Evolutionary conservation across 2,113 vertebrate species (phyloP).

Genomic region (Corythaeola cristata): DNA sequence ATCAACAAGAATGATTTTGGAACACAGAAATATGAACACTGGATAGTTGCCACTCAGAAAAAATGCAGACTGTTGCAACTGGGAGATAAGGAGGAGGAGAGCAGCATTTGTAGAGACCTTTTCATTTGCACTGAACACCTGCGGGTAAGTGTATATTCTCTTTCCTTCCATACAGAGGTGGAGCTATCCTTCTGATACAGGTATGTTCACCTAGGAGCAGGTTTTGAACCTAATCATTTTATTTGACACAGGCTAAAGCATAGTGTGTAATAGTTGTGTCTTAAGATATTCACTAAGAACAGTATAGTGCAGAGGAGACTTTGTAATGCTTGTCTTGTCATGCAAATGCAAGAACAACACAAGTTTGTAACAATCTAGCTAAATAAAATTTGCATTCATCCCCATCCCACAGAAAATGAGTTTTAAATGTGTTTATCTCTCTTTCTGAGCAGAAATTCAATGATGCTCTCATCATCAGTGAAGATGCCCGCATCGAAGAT

Average conservation of each 20-base stretch:
- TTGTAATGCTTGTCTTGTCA: background rate
- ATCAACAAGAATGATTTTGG: constrained; percentile 68
- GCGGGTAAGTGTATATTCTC: constrained; percentile 51
- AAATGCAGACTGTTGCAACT: constrained; percentile 70
- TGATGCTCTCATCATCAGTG: constrained; percentile 78
- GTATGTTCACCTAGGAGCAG: background rate
- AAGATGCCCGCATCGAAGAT: constrained; percentile 77
- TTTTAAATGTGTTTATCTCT: background rate
- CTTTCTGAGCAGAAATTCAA: constrained; percentile 78
- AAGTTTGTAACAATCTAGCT: background rate
- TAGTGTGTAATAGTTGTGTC: fast-evolving
- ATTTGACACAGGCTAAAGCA: background rate
- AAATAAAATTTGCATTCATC: background rate
- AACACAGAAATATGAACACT: constrained; percentile 80
- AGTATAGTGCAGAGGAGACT: background rate
- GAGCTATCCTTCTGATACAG: background rate
- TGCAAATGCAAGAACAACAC: background rate
- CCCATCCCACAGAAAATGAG: background rate
- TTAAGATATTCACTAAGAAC: background rate
- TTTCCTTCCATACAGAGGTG: background rate
- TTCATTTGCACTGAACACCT: constrained; percentile 81
- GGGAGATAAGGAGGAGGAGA: constrained; percentile 72
- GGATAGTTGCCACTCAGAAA: constrained; percentile 78
- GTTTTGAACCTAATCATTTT: background rate
- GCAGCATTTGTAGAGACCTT: constrained; percentile 73